These are phyloP conservation scores for Pica pica DNA, from an alignment of 2,113 vertebrate genomes.

Conservation along the genomic window DNA sequence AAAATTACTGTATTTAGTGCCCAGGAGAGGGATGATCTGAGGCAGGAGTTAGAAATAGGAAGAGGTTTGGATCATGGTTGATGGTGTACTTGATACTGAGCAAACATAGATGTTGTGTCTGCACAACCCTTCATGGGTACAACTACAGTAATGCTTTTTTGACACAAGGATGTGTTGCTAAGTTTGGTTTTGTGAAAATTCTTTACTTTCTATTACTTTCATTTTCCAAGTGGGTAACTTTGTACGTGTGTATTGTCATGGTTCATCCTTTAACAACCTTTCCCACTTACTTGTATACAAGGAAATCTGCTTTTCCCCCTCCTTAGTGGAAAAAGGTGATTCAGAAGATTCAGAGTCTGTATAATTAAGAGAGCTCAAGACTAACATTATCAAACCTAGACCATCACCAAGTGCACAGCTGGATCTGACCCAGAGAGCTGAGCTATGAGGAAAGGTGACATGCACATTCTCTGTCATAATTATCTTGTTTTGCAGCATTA, in stretches of 20 bases:
- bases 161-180: background rate
- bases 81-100: background rate
- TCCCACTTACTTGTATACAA: background rate
- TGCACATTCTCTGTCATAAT: background rate
- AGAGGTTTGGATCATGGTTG: background rate
- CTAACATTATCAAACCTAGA: background rate
- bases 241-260: accelerated
- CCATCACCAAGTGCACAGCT: background rate
- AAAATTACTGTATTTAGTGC: background rate
- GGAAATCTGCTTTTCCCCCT: background rate
- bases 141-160: background rate
- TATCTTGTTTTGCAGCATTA: background rate
- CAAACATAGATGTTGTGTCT: background rate
- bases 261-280: background rate
- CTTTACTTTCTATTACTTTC: background rate
- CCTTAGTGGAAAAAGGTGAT: background rate
- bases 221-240: background rate
- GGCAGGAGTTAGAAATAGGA: background rate
- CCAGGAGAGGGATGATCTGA: background rate
- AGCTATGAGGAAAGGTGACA: background rate
- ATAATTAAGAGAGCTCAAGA: background rate
- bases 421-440: background rate
- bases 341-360: background rate
- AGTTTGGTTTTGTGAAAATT: background rate
- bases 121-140: background rate